Conservation (phyloP, 2,888 invertebrate genomes). For the Morpho deidamia region DNA sequence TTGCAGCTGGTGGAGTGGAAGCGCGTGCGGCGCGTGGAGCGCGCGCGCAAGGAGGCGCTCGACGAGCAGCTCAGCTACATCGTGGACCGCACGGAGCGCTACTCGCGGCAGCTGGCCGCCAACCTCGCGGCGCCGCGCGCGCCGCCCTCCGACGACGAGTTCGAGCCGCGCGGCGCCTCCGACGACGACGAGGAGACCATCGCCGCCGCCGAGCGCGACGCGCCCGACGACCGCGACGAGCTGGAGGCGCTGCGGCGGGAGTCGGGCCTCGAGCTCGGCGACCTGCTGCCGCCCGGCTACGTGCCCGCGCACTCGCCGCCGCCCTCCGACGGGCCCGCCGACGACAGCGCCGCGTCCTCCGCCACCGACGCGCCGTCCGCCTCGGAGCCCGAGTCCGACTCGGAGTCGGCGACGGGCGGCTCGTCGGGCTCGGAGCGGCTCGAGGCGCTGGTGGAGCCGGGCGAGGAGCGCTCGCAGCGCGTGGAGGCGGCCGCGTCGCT, state of each 20-base stretch:
- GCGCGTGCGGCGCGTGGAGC: constrained; percentile 93
- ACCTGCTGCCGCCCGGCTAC: constrained; percentile 91
- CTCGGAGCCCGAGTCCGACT: constrained; percentile 27
- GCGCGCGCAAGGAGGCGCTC: constrained; percentile 94
- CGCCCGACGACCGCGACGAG: constrained; percentile 82
- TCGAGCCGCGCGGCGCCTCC: constrained; percentile 85
- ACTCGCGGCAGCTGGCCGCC: constrained; percentile 93
- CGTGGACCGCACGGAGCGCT: constrained; percentile 98
- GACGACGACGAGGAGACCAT: constrained; percentile 97
- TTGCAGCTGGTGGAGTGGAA: constrained; percentile 93
- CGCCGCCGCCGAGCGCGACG: constrained; percentile 88
- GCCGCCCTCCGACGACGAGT: constrained; percentile 82
- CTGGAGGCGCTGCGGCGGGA: constrained; percentile 92
- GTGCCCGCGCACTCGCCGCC: constrained; percentile 81
- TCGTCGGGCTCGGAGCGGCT: constrained; percentile 28
- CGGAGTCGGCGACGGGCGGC: constrained; percentile 41
- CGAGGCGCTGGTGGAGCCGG: constrained; percentile 28
- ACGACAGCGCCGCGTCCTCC: constrained; percentile 30
- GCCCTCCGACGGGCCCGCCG: constrained; percentile 87
- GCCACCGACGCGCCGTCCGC: constrained; percentile 14
- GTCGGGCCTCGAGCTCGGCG: constrained; percentile 92
- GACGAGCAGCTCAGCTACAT: constrained; percentile 98
- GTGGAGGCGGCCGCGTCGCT: constrained; percentile 95
- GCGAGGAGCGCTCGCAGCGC: constrained; percentile 78
- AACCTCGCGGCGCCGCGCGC: constrained; percentile 75